Evolutionary conservation across 2,888 invertebrate genomes (phyloP).

Genomic region (Drosophila colorata): DNA sequence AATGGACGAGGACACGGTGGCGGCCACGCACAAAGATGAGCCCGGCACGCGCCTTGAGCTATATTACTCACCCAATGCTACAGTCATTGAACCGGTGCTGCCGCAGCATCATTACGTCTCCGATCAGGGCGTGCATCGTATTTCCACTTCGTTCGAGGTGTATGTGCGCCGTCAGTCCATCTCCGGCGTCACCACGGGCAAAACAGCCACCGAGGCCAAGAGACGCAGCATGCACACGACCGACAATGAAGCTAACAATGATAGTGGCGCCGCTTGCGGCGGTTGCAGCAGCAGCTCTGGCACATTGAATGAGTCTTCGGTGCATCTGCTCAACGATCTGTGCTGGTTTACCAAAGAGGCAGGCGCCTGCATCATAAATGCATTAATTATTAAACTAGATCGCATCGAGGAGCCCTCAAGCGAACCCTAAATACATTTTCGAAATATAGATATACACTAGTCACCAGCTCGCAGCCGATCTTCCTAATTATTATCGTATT

Average conservation of each 20-base stretch:
- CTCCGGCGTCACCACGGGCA: slow-evolving; percentile 74
- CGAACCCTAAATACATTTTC: slow-evolving; percentile 33
- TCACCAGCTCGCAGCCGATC: slow-evolving; percentile 53
- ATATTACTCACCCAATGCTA: slow-evolving; percentile 83
- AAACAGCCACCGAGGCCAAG: slow-evolving; percentile 49
- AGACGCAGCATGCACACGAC: slow-evolving; percentile 49
- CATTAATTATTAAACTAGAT: slow-evolving; percentile 83
- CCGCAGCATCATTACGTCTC: slow-evolving; percentile 81
- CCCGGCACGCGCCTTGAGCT: slow-evolving; percentile 84
- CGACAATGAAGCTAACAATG: slow-evolving; percentile 41
- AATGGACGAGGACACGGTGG: slow-evolving; percentile 74
- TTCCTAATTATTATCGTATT: slow-evolving; percentile 26
- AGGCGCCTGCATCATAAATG: slow-evolving; percentile 85
- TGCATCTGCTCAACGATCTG: slow-evolving; percentile 81
- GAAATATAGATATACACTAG: slow-evolving; percentile 41
- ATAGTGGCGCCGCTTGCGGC: slow-evolving; percentile 8
- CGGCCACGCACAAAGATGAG: slow-evolving; percentile 83
- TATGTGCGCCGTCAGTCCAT: slow-evolving; percentile 84
- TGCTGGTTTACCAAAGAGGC: slow-evolving; percentile 85
- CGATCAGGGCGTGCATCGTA: slow-evolving; percentile 81
- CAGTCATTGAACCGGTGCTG: slow-evolving; percentile 79
- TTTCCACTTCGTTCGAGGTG: slow-evolving; percentile 85
- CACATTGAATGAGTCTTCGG: slow-evolving; percentile 64
- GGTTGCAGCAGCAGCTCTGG: slow-evolving; percentile 14
- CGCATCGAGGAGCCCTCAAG: slow-evolving; percentile 59